Evolutionary conservation across 2,888 invertebrate species (phyloP).

Genomic region (Drosophila mettleri): DNA sequence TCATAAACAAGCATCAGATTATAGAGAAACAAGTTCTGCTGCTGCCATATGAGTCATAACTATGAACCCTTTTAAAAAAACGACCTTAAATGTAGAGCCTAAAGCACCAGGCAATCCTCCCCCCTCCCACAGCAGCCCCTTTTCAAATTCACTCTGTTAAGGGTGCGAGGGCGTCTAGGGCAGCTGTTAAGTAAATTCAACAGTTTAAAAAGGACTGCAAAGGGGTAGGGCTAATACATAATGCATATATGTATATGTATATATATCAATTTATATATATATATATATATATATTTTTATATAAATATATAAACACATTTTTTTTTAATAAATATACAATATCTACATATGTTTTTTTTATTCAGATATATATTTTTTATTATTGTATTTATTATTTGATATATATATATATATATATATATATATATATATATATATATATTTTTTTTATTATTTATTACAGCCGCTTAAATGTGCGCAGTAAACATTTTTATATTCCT

Average conservation of each 20-base stretch:
- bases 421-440: not conserved
- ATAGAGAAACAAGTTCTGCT: not conserved
- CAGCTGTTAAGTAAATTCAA: slow-evolving; percentile 4
- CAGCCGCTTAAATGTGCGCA: not conserved
- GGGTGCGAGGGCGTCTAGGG: not conserved
- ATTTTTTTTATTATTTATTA: not conserved
- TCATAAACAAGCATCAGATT: no score
- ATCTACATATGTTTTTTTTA: no score
- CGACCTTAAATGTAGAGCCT: not conserved
- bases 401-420: not conserved
- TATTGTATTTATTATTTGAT: no score
- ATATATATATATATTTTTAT: no score
- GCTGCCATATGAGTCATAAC: not conserved
- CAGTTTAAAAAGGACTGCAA: not conserved
- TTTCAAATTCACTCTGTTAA: not conserved
- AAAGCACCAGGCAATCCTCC: not conserved
- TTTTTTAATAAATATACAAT: no score
- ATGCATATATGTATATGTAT: not conserved
- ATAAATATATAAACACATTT: no score
- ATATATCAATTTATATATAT: no score
- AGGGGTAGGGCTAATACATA: not conserved
- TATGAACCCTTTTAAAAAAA: not conserved
- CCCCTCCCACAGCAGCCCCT: not conserved
- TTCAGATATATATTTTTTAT: no score
- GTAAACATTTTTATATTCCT: not conserved